Evolutionary conservation across 2,113 vertebrate genomes (phyloP), one percentile per base, ranked within the genome.

Genomic region (Crypturellus undulatus): DNA sequence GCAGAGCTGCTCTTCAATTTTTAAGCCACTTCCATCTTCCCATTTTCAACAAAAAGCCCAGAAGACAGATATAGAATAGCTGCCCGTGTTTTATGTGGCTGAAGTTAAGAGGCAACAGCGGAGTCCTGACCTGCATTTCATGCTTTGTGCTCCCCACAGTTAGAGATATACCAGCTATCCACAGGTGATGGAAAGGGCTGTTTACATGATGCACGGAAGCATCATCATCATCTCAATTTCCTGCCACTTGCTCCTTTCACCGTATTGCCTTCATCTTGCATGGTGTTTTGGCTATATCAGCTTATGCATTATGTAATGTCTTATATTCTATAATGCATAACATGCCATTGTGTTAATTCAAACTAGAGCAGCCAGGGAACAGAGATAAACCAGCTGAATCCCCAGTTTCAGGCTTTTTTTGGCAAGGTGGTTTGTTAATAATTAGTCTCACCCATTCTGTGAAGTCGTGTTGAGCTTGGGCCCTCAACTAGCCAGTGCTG

Each of bases 211-310:
- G 0, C 65, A 67, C 63, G 43, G 62, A 75, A 92, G 36, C 68
- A 70, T 8, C 64, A n/a, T 51, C 68, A 70, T 8, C 64, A n/a
- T 51, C 59, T 83, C n/a, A 12, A 6, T 83, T 73, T 70, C 56
- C 8, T 30, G 40, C 36, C 70, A 10, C 22, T 42, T 42, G 34
- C 89, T 51, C 2, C 0, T 12, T 67, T 87, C 67, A 24, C 70
- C 4, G 0, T 24, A 15, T 60, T 65, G 76, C 10, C n/a, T 36
- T 21, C n/a, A 14, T 82, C 42, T 71, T 56, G 10, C 67, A 0
- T 21, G 8, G 14, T 73, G 54, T 19, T 63, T 82, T 77, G 70
- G 76, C 45, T 18, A 4, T 26, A 14, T 2, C 45, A 89, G 32
- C 8, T 59, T 68, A 12, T 34, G 19, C 69, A 9, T 70, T 56